Evolutionary conservation across 2,888 invertebrate species (phyloP), one percentile per base, ranked within the genome.

Genomic region (Agrochola litura): DNA sequence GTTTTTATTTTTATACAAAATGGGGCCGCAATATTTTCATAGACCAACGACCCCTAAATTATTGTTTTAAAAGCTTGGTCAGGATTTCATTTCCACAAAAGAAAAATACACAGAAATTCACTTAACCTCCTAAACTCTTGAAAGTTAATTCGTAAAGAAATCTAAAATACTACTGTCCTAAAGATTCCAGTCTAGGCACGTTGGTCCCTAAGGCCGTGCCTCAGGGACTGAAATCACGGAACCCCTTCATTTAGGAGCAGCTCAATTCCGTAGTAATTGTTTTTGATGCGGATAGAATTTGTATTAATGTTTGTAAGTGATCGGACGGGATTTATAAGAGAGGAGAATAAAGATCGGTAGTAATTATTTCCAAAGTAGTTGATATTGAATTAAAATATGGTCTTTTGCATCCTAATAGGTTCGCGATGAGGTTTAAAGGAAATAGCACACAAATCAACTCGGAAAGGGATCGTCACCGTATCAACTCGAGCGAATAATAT

Each of bases 271-370:
- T 12, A 12, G 72, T 79, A 84, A 85, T 84, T 82, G 83, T 82
- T 84, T 70, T 69, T 79, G 73, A 82, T 82, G 76, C 37, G 70
- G 16, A 66, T 63, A 46, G 85, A 84, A 84, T 85, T 82, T 74
- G 66, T 79, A 75, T 65, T 73, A 79, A 56, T 49, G 19, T 49
- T 30, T 43, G 30, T 72, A 37, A 58, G 37, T 37, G 52, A 81
- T 61, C 54, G 49, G 22, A 37, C 14, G 19, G 12, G 56, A 37
- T 64, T 81, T 65, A n/a, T 37, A 52, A 61, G n/a, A 22, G 6
- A 9, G 6, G 43, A 1, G 37, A 43, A 54, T 14, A n/a, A 46
- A 19, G 43, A 30, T 49, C 2, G 4, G 9, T 52, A 12, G 9
- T 41, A 8, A 10, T 25, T 70, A 37, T 54, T 63, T 52, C 12